Conservation (phyloP, 2,113 vertebrate species). For the Ceyx cyanopectus region DNA sequence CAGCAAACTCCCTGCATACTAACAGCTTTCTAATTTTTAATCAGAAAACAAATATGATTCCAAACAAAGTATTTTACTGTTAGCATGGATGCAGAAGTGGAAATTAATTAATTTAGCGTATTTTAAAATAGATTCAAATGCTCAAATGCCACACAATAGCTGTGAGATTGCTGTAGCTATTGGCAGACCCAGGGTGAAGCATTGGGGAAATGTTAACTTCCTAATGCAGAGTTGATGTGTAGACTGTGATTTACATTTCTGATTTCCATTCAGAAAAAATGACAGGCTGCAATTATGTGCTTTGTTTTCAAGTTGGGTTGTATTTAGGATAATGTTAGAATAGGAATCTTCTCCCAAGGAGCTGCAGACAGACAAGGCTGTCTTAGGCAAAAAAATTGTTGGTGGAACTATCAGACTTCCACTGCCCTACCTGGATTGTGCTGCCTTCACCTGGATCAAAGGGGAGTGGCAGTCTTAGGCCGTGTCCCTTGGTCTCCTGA, state of each 20-base stretch:
- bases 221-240: neutral
- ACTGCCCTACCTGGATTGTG: neutral
- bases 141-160: neutral
- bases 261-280: neutral
- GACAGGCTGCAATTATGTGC: neutral
- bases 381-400: neutral
- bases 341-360: neutral
- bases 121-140: neutral
- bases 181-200: neutral
- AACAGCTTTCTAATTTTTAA: neutral
- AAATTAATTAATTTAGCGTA: neutral
- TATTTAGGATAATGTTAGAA: neutral
- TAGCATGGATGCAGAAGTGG: neutral
- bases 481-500: neutral
- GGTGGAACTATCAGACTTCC: neutral
- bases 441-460: neutral
- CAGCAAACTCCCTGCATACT: accelerated
- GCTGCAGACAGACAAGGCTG: neutral
- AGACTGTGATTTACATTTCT: constrained; percentile 17
- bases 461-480: neutral
- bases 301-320: constrained; percentile 16
- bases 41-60: neutral
- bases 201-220: neutral
- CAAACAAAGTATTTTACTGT: neutral
- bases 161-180: neutral